phyloP scores from a whole-genome alignment of 2,888 invertebrate genomes.

The Pyrochroa serraticornis region DNA sequence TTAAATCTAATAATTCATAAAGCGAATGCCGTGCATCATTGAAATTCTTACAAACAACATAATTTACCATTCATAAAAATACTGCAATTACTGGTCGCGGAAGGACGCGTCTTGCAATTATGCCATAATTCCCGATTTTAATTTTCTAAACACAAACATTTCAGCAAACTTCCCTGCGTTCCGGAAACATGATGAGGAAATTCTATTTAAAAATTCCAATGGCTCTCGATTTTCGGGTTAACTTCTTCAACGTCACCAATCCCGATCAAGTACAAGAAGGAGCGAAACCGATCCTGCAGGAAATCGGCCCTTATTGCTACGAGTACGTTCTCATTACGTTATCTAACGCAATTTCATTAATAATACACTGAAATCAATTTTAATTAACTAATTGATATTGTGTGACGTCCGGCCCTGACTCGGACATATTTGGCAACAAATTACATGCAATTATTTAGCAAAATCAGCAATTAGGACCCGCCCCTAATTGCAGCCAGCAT shows the following conservation, averaged over 20 bases:
- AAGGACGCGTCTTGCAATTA: neutral
- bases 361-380: too few species aligned
- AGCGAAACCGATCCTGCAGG: slow-evolving; percentile 61
- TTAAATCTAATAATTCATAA: too few species aligned
- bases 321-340: slow-evolving; percentile 54
- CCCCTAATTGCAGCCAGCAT: neutral
- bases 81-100: neutral
- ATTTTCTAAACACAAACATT: neutral
- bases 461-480: too few species aligned
- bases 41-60: too few species aligned
- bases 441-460: too few species aligned
- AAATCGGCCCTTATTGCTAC: slow-evolving; percentile 70
- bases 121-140: neutral
- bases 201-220: slow-evolving; percentile 59
- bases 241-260: slow-evolving; percentile 68
- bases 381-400: too few species aligned
- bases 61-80: too few species aligned
- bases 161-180: slow-evolving; percentile 4
- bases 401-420: too few species aligned
- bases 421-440: too few species aligned
- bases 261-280: slow-evolving; percentile 63
- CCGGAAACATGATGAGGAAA: neutral
- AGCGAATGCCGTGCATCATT: too few species aligned
- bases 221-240: slow-evolving; percentile 63
- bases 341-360: too few species aligned